Evolutionary conservation across 2,113 vertebrate species (phyloP), one percentile per base, ranked within the genome.

Genomic region (Brachypodius melanocephalos): DNA sequence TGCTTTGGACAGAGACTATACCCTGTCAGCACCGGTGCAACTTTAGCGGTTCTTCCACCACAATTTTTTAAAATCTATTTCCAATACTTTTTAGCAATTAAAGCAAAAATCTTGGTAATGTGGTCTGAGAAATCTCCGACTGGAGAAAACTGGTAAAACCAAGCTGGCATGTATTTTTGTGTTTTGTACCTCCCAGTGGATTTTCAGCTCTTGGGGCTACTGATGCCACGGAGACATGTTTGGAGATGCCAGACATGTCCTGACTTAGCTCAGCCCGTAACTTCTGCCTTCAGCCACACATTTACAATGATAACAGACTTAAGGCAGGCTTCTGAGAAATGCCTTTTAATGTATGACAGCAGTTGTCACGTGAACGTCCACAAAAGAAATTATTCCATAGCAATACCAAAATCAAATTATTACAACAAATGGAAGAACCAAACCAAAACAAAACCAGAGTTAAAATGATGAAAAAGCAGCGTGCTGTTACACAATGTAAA

Each of bases 291-390:
- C 79, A 85, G 19, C 19, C 31, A 46, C n/a, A 58, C 17, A 15
- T 38, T 14, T 6, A 4, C 48, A 95, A 86, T 25, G 43, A 95
- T 0, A 8, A 87, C 31, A 94, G 46, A 65, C 46, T 43, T 31
- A 26, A 7, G 61, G 54, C 51, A 80, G 2, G 1, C 59, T 77
- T 93, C 57, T 94, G 63, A 94, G 95, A 91, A 96, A 91, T 5
- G 17, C 34, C 31, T 80, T 97, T 95, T 96, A 94, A 92, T 96
- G 83, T 90, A 89, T 5, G 26, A 85, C 89, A 85, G 65, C 46
- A 74, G 61, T 5, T 59, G 69, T 77, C 88, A 73, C 0, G 0
- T 52, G 81, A 91, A 95, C 0, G 0, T 62, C 79, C 79, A 94
- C 83, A 78, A 62, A 77, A 63, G 63, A 79, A 78, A 67, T 31